A percentile compares a stretch with the other conserved stretches of the same genome.
These are phyloP conservation scores for Euwallacea fornicatus DNA, from an alignment of 1,140 invertebrate genomes.

Conservation along the genomic window DNA sequence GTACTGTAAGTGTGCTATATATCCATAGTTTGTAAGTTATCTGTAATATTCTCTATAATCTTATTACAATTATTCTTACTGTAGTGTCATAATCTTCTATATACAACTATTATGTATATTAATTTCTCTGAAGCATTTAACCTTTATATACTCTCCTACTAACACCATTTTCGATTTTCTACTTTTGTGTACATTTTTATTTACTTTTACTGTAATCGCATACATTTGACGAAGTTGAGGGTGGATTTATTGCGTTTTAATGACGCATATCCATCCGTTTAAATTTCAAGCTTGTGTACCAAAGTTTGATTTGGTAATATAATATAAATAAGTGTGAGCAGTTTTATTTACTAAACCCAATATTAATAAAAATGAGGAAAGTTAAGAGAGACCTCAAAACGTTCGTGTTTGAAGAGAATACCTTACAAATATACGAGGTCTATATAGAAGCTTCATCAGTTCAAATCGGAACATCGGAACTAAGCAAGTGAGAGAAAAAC, in stretches of 20 bases:
- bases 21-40: conserved; percentile 41
- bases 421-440: no score
- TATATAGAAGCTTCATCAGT: no score
- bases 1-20: conserved; percentile 50
- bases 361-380: no score
- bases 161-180: conserved; percentile 20
- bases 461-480: no score
- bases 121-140: conserved; percentile 27
- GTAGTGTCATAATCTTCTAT: conserved; percentile 32
- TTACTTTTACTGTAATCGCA: conserved; percentile 22
- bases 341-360: no score
- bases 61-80: conserved; percentile 30
- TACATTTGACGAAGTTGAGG: conserved; percentile 13
- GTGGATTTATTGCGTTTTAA: background rate
- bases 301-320: conserved; percentile 37
- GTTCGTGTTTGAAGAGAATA: no score
- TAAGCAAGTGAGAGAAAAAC: no score
- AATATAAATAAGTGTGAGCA: conserved; percentile 8
- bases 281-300: conserved; percentile 35
- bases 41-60: conserved; percentile 36
- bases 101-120: conserved; percentile 25
- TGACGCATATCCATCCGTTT: background rate
- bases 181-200: conserved; percentile 36
- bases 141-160: conserved; percentile 28
- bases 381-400: no score